These are phyloP conservation scores for Himalopsyche kuldschensis DNA, from an alignment of 2,888 invertebrate species.

Conservation along the genomic window DNA sequence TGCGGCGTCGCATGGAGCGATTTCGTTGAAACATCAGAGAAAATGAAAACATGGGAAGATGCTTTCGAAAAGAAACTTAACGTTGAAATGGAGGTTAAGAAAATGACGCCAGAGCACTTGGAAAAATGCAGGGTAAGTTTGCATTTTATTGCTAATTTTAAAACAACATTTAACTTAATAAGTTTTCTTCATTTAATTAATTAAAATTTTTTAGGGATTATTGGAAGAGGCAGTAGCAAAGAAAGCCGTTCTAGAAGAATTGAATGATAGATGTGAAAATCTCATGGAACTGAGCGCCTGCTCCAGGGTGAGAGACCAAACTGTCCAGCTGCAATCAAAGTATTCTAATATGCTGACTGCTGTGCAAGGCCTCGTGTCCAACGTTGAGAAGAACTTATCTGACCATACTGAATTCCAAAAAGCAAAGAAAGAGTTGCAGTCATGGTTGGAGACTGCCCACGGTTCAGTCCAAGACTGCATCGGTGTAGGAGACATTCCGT, in stretches of 20 bases:
- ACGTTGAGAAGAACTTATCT: constrained; percentile 86
- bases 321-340: constrained; percentile 79
- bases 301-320: constrained; percentile 82
- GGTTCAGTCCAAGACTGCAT: constrained; percentile 81
- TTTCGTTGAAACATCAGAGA: constrained; percentile 71
- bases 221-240: constrained; percentile 75
- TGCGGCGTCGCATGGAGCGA: constrained; percentile 82
- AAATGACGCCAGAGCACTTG: constrained; percentile 78
- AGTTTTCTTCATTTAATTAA: not conserved
- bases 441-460: constrained; percentile 81
- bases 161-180: not conserved
- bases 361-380: constrained; percentile 79
- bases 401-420: constrained; percentile 90
- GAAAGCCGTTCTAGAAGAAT: constrained; percentile 77
- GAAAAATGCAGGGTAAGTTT: constrained; percentile 70
- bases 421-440: constrained; percentile 79
- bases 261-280: constrained; percentile 84
- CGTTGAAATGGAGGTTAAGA: constrained; percentile 68
- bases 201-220: constrained; percentile 56
- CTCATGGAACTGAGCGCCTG: constrained; percentile 85
- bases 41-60: constrained; percentile 75
- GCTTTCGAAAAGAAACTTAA: constrained; percentile 68
- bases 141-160: not conserved
- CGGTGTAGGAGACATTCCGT: constrained; percentile 76
- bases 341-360: constrained; percentile 79